Evolutionary conservation across 2,888 invertebrate species (phyloP).

Genomic region (Amorpha juglandis): DNA sequence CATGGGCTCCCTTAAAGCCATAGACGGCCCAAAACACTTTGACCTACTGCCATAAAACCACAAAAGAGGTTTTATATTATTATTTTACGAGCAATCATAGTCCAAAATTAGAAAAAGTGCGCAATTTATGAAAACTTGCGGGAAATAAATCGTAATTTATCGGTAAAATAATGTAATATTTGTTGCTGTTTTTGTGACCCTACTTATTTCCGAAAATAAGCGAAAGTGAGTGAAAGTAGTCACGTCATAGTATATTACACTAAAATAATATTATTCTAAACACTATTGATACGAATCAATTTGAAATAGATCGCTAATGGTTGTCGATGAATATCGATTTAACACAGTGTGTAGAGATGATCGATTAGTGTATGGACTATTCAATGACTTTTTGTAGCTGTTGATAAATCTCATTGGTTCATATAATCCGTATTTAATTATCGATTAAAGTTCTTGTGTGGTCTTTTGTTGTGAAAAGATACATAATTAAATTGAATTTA

Average conservation of each 20-base stretch:
- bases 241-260: constrained; percentile 31
- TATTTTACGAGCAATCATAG: background rate
- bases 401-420: background rate
- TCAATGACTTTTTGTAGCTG: background rate
- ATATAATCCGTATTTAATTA: constrained; percentile 7
- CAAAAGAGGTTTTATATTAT: background rate
- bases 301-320: constrained; percentile 45
- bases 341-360: constrained; percentile 34
- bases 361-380: background rate
- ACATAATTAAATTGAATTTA: background rate
- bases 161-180: constrained; percentile 16
- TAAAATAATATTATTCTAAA: constrained; percentile 25
- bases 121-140: background rate
- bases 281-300: constrained; percentile 38
- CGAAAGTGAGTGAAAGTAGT: constrained; percentile 57
- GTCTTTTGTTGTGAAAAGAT: background rate
- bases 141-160: constrained; percentile 25
- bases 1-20: background rate
- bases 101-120: background rate
- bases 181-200: constrained; percentile 18
- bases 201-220: constrained; percentile 33
- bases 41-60: background rate
- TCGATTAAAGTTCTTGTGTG: constrained; percentile 10
- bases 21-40: background rate
- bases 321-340: constrained; percentile 38